Percentiles rank a stretch among this genome's conserved stretches.
Conservation (phyloP, 37 sponge, comb jelly and placozoan species). For the Petrosia ficiformis region DNA sequence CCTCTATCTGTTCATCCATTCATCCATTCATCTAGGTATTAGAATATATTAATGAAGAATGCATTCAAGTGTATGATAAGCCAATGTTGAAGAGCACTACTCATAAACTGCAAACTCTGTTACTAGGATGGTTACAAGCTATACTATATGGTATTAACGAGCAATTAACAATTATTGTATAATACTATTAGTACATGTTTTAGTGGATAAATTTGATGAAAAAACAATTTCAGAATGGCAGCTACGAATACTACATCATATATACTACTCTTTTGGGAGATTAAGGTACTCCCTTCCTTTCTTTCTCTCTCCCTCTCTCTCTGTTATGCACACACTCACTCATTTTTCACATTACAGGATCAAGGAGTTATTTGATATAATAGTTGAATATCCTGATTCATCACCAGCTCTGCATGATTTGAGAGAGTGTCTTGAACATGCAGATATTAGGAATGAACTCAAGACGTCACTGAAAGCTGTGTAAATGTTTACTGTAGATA, state of each 20-base stretch:
- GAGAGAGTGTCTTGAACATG: constrained; percentile 37
- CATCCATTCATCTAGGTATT: constrained; percentile 34
- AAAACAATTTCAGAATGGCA: constrained; percentile 27
- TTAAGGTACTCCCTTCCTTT: constrained; percentile 26
- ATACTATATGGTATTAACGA: constrained; percentile 38
- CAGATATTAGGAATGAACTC: constrained; percentile 16
- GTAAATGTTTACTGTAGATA: too few relatives aligned
- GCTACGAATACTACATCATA: constrained; percentile 31
- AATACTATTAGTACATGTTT: too few relatives aligned
- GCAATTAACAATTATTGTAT: too few relatives aligned
- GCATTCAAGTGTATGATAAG: constrained; percentile 34
- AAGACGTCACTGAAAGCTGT: constrained; percentile 12
- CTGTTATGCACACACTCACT: too few relatives aligned
- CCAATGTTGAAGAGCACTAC: constrained; percentile 19
- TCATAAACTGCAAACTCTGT: constrained; percentile 7
- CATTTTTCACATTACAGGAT: constrained; percentile 72
- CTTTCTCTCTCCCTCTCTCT: background rate
- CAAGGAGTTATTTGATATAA: constrained; percentile 84
- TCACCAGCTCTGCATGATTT: constrained; percentile 77
- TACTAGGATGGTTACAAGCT: constrained; percentile 33
- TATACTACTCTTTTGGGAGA: constrained; percentile 53
- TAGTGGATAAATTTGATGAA: too few relatives aligned
- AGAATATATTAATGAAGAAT: constrained; percentile 17
- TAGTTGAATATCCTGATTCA: constrained; percentile 91
- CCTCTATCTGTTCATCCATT: too few relatives aligned